phyloP scores from a whole-genome alignment of 2,113 vertebrate species.

The Neotoma lepida region DNA sequence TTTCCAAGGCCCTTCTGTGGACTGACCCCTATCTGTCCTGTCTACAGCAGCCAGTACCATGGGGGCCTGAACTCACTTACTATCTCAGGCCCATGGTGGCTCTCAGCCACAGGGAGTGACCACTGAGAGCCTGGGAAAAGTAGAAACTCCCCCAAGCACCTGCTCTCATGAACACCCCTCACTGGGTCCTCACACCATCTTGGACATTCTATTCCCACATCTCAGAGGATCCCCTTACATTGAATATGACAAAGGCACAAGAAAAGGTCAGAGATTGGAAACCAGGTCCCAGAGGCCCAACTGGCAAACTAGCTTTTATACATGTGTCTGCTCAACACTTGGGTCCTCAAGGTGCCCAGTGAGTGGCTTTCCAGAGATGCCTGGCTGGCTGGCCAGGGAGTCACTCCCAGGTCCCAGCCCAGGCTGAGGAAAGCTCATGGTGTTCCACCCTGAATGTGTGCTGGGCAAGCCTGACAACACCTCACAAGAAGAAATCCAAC shows the following conservation, averaged over 20 bases:
- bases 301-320: not conserved
- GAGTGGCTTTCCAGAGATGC: not conserved
- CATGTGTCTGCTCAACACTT: accelerated
- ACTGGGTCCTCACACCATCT: accelerated
- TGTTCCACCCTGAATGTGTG: too few species aligned
- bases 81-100: not conserved
- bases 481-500: not conserved
- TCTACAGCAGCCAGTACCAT: not conserved
- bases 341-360: accelerated
- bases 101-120: not conserved
- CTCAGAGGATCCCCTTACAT: too few species aligned
- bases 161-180: not conserved
- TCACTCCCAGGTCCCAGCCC: not conserved
- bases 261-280: not conserved
- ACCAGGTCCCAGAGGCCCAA: not conserved
- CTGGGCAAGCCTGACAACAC: not conserved
- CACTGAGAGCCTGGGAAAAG: not conserved
- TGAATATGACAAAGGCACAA: not conserved
- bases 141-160: not conserved
- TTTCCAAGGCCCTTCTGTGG: not conserved
- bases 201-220: accelerated
- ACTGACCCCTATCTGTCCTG: not conserved
- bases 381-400: not conserved
- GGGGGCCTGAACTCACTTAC: too few species aligned
- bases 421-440: not conserved